These are phyloP conservation scores for Pseudomyrmex flavicornis DNA, from an alignment of 1,140 invertebrate species.

Conservation along the genomic window DNA sequence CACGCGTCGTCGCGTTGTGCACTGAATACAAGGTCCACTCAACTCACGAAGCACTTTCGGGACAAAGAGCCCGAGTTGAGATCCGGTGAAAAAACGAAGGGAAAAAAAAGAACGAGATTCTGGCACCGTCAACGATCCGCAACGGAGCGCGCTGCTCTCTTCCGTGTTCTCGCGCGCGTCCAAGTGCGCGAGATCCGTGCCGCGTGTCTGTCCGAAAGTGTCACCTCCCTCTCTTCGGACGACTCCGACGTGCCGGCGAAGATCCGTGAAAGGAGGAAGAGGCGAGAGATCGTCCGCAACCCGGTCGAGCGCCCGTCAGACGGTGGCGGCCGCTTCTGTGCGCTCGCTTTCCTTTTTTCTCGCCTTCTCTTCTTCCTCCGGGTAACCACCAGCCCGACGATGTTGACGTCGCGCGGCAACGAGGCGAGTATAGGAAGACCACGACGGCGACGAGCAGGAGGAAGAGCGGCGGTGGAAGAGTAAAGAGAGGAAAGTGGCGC, in stretches of 20 bases:
- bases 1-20: conserved; percentile 10
- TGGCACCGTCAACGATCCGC: conserved; percentile 67
- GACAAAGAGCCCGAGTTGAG: conserved; percentile 44
- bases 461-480: conserved; percentile 54
- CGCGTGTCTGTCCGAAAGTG: conserved; percentile 73
- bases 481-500: conserved; percentile 40
- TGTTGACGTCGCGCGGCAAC: conserved; percentile 68
- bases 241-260: conserved; percentile 65
- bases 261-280: conserved; percentile 76
- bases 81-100: conserved; percentile 1
- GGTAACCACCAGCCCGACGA: conserved; percentile 67
- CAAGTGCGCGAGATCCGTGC: conserved; percentile 68
- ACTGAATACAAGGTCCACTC: conserved; percentile 13
- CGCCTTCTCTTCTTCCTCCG: conserved; percentile 35
- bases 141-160: conserved; percentile 65
- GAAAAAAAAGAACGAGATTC: conserved; percentile 26
- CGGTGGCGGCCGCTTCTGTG: conserved; percentile 65
- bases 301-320: conserved; percentile 66
- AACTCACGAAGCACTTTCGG: conserved; percentile 29
- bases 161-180: conserved; percentile 55
- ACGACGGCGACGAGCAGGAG: conserved; percentile 57
- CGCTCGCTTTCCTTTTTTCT: conserved; percentile 44
- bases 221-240: conserved; percentile 69
- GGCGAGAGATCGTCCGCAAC: conserved; percentile 69
- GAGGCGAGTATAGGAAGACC: conserved; percentile 71